These are phyloP conservation scores for Cataglyphis cursor DNA, from an alignment of 2,888 invertebrate genomes.

Conservation along the genomic window DNA sequence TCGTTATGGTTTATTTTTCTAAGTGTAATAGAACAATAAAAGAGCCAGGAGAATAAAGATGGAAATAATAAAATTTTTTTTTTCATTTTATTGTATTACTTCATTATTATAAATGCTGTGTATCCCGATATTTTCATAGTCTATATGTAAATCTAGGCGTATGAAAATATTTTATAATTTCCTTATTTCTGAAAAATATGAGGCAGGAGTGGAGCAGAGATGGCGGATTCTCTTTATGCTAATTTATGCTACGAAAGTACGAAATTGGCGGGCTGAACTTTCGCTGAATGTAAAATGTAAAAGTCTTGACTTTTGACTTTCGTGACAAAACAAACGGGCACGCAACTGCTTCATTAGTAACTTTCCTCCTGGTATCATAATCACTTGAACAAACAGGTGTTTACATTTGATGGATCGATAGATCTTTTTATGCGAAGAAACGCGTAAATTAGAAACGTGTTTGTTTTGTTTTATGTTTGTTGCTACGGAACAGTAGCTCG, in stretches of 20 bases:
- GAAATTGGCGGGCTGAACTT: not conserved
- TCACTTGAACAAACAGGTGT: constrained; percentile 54
- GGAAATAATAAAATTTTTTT: constrained; percentile 1
- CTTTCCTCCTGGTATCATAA: constrained; percentile 41
- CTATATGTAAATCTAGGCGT: not conserved
- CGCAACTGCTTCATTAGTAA: constrained; percentile 55
- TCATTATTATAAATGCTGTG: not conserved
- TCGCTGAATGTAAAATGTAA: constrained; percentile 8
- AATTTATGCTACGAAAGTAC: not conserved
- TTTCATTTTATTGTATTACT: not conserved
- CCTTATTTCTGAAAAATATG: not conserved
- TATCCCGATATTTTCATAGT: not conserved
- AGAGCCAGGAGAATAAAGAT: not conserved
- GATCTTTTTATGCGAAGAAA: constrained; percentile 18
- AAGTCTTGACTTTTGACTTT: constrained; percentile 15
- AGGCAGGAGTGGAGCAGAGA: not conserved
- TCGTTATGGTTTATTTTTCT: not conserved
- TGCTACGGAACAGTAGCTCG: constrained; percentile 63
- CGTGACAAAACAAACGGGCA: constrained; percentile 9
- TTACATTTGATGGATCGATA: constrained; percentile 63
- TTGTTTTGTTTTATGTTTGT: constrained; percentile 62
- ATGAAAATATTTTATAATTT: not conserved
- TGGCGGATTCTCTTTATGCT: not conserved
- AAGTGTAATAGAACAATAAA: not conserved
- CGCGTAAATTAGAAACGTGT: not conserved